These are phyloP conservation scores for Sussaba pulchella DNA, from an alignment of 2,888 invertebrate species.

Conservation along the genomic window DNA sequence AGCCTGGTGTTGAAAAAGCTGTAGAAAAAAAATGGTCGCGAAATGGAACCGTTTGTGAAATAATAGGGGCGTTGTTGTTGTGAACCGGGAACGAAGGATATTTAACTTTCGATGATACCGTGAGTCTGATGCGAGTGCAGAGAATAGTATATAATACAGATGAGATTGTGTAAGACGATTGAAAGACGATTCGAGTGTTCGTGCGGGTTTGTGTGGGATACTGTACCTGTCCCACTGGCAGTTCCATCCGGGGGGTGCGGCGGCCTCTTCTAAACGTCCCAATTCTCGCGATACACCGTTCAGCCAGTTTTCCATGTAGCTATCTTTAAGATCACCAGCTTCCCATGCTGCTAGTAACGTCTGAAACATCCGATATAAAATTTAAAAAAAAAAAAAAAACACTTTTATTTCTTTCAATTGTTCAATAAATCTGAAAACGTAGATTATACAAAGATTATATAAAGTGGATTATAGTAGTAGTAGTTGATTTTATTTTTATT, in stretches of 20 bases:
- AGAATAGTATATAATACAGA: conserved; percentile 16
- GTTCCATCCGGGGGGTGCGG: conserved; percentile 89
- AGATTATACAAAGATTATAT: no score
- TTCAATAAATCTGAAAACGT: conserved; percentile 9
- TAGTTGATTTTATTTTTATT: conserved; percentile 4
- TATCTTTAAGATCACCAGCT: conserved; percentile 86
- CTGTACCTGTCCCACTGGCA: conserved; percentile 92
- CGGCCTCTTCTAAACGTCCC: conserved; percentile 87
- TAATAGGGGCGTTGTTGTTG: not conserved
- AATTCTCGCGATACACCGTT: conserved; percentile 87
- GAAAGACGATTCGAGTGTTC: conserved; percentile 51
- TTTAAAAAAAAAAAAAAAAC: not conserved
- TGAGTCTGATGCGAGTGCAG: not conserved
- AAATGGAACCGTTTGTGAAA: conserved; percentile 14
- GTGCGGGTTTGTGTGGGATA: conserved; percentile 76
- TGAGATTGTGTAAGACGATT: conserved; percentile 40
- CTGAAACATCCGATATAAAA: conserved; percentile 81
- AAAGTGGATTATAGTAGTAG: no score
- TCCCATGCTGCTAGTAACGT: conserved; percentile 88
- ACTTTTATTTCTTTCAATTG: no score
- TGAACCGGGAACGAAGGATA: not conserved
- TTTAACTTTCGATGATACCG: conserved; percentile 29
- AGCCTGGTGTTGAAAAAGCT: no score
- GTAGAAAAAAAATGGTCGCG: conserved; percentile 9
- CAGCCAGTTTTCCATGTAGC: conserved; percentile 87